Evolutionary conservation across 64 coral and sea anemone species (phyloP), one percentile per base, ranked within the genome.

Genomic region (Montipora efflorescens): DNA sequence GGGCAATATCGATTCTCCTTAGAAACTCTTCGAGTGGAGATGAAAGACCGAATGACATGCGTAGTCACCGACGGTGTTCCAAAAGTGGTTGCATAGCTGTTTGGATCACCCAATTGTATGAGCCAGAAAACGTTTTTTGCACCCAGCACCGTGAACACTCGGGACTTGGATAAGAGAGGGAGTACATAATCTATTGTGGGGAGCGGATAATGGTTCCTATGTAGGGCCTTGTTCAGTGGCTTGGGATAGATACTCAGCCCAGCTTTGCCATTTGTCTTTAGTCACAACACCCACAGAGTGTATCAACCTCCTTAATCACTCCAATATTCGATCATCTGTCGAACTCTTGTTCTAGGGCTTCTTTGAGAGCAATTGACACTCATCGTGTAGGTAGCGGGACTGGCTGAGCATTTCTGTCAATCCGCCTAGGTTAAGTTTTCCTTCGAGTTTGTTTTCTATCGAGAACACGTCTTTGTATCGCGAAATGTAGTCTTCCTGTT

Each of bases 11-110:
- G 19, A 90, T 50, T 50, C 93, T 59, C 52, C 87, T 81, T n/a
- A 83, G 87, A 48, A 94, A 94, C 16, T 95, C 93, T 12, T 95
- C 87, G 20, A 71, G 93, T 4, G 93, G 49, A 2, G 87, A 45
- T 11, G 87, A 70, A 8, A 94, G 19, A 13, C 77, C 92, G 83
- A 94, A 94, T 20, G 92, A 79, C 93, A 90, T 95, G 0, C 88
- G 22, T 12, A 79, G 55, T 81, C 93, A 90, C 4, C 80, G 67
- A 48, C 25, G 93, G 93, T 59, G 92, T 93, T 14, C 83, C 48
- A 28, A 94, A 94, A 21, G 92, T 94, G 13, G 48, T 53, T 10
- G 21, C 36, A 36, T 57, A 66, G 16, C 78, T 83, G 74, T 70
- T 90, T 7, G 4, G 23, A 2, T 83, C 28, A 78, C 76, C 93